phyloP scores from a whole-genome alignment of 2,888 invertebrate genomes.

The Gonocerus acuteangulatus region DNA sequence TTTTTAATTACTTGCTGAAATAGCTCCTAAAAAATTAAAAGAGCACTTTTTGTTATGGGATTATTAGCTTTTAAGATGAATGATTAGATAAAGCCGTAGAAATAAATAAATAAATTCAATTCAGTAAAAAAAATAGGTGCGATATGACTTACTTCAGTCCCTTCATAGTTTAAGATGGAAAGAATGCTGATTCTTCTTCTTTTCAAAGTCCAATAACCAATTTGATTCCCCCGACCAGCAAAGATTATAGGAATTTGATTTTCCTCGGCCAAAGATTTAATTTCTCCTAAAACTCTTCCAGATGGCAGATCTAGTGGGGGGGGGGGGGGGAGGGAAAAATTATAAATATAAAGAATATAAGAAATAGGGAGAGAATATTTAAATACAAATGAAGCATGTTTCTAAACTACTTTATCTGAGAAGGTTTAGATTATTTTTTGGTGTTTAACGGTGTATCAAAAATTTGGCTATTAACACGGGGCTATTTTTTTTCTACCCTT shows the following conservation, averaged over 20 bases:
- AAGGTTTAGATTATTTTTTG: too few relatives aligned
- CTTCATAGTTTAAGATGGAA: conserved; percentile 56
- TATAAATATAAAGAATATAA: too few relatives aligned
- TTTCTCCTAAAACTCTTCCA: conserved; percentile 1
- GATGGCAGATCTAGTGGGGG: conserved; percentile 7
- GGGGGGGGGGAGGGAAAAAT: not conserved
- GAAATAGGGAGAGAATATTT: too few relatives aligned
- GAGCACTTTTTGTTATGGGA: too few relatives aligned
- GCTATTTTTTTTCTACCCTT: too few relatives aligned
- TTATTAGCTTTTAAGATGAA: too few relatives aligned
- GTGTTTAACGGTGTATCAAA: too few relatives aligned
- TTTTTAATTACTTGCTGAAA: conserved; percentile 9
- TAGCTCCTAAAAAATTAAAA: conserved; percentile 8
- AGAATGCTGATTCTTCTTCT: conserved; percentile 55
- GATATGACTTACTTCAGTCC: conserved; percentile 50
- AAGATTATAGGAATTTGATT: conserved; percentile 53
- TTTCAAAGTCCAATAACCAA: conserved; percentile 52
- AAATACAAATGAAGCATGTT: too few relatives aligned
- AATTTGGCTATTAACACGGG: too few relatives aligned
- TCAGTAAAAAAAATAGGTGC: not conserved
- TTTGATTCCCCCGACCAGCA: conserved; percentile 49
- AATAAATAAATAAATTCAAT: not conserved
- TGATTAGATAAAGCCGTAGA: too few relatives aligned
- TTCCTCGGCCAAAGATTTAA: conserved; percentile 43
- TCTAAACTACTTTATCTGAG: too few relatives aligned